A percentile compares a stretch with the other conserved stretches of the same genome.
phyloP scores from a whole-genome alignment of 2,113 vertebrate genomes.

The Vicugna pacos region DNA sequence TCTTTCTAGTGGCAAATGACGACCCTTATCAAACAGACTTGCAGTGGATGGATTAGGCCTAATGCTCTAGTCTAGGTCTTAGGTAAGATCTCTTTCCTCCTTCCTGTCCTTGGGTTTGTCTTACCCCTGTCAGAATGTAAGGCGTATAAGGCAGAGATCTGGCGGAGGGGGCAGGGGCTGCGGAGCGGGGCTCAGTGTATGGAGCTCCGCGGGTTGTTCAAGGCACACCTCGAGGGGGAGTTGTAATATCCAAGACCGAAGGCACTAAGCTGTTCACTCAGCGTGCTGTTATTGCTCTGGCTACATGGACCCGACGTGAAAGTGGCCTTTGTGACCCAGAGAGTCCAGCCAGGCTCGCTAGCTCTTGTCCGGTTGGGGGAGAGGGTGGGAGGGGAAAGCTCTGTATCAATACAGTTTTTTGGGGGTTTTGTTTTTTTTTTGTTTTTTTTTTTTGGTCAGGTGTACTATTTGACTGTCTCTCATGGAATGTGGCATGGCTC shows the following conservation, averaged over 20 bases:
- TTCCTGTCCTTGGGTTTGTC: background rate
- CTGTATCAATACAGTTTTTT: background rate
- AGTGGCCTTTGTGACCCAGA: background rate
- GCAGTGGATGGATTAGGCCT: background rate
- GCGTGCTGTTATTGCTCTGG: background rate
- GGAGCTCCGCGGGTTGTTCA: background rate
- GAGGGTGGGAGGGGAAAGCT: rapidly evolving
- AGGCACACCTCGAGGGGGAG: rapidly evolving
- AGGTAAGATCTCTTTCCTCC: background rate
- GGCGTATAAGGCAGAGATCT: background rate
- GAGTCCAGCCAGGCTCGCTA: background rate
- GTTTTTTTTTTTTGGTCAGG: background rate
- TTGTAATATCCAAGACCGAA: background rate
- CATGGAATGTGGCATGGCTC: background rate
- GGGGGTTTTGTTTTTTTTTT: background rate
- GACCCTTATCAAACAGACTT: background rate
- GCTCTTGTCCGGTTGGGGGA: background rate
- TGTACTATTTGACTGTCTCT: background rate
- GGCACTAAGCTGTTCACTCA: background rate
- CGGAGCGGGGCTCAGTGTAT: background rate
- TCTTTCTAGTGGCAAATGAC: background rate
- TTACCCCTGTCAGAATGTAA: background rate
- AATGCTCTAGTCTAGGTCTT: background rate
- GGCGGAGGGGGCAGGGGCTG: too few relatives aligned
- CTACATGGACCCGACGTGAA: too few relatives aligned